Conservation (phyloP, 1,140 invertebrate genomes). For the Acromyrmex heyeri region DNA sequence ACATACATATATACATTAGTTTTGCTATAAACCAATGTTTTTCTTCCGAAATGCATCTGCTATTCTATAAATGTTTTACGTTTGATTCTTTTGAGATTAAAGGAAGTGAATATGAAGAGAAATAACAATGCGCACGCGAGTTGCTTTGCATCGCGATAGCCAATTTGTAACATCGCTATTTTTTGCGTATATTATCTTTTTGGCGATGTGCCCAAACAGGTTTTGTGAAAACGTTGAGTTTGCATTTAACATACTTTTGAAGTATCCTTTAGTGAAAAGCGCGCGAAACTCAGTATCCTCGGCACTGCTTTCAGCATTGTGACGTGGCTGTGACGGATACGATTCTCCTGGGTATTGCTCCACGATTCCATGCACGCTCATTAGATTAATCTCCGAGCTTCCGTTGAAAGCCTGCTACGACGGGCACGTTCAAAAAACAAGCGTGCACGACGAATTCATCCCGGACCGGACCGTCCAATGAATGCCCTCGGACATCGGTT, state of each 20-base stretch:
- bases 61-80: conserved; percentile 30
- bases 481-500: conserved; percentile 67
- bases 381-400: conserved; percentile 63
- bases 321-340: conserved; percentile 49
- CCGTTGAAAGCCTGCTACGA: conserved; percentile 55
- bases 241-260: conserved; percentile 58
- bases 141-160: conserved; percentile 8
- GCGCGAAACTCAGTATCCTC: conserved; percentile 29
- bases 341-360: conserved; percentile 52
- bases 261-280: conserved; percentile 46
- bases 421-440: conserved; percentile 64
- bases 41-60: conserved; percentile 1
- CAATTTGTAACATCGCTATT: conserved; percentile 36
- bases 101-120: conserved; percentile 35
- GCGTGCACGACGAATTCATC: conserved; percentile 57
- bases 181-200: not conserved
- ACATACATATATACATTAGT: not conserved
- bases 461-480: conserved; percentile 63
- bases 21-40: conserved; percentile 14
- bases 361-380: conserved; percentile 64
- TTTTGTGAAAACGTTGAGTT: conserved; percentile 34
- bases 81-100: conserved; percentile 59
- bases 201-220: conserved; percentile 19
- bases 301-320: conserved; percentile 39
- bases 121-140: conserved; percentile 23